Evolutionary conservation across 1,140 invertebrate genomes (phyloP).

Genomic region (Neodiprion pinetum): DNA sequence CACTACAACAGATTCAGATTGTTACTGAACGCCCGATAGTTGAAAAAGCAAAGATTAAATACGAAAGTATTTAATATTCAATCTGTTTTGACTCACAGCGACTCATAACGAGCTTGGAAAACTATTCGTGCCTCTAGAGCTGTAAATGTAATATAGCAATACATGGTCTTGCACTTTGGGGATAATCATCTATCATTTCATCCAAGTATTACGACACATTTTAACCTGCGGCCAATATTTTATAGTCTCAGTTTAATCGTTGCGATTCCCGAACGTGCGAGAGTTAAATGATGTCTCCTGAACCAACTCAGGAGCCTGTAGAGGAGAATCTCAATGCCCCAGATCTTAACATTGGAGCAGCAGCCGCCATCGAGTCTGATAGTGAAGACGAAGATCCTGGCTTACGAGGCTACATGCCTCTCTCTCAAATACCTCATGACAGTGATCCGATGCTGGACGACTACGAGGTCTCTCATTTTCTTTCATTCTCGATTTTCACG

Average conservation of each 20-base stretch:
- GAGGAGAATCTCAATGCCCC: constrained; percentile 46
- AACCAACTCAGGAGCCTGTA: constrained; percentile 52
- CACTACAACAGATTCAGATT: too few relatives aligned
- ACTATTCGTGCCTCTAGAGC: too few relatives aligned
- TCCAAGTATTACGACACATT: too few relatives aligned
- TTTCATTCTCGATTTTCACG: not conserved
- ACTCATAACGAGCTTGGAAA: too few relatives aligned
- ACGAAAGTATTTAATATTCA: too few relatives aligned
- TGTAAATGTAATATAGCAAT: too few relatives aligned
- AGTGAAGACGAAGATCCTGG: constrained; percentile 53
- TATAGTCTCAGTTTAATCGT: not conserved
- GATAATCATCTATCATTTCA: too few relatives aligned
- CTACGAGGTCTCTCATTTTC: constrained; percentile 25
- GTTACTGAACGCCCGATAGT: too few relatives aligned
- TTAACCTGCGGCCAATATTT: not conserved
- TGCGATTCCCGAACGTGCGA: too few relatives aligned
- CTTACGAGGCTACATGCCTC: constrained; percentile 48
- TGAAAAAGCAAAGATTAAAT: too few relatives aligned
- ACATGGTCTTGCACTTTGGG: too few relatives aligned
- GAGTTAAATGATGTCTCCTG: constrained; percentile 49
- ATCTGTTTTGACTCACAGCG: too few relatives aligned
- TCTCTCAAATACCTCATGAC: constrained; percentile 50
- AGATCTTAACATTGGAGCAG: constrained; percentile 37
- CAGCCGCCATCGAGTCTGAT: constrained; percentile 44
- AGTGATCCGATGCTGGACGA: constrained; percentile 44